Conservation (phyloP, 2,113 vertebrate genomes). For the Seriola quinqueradiata region DNA sequence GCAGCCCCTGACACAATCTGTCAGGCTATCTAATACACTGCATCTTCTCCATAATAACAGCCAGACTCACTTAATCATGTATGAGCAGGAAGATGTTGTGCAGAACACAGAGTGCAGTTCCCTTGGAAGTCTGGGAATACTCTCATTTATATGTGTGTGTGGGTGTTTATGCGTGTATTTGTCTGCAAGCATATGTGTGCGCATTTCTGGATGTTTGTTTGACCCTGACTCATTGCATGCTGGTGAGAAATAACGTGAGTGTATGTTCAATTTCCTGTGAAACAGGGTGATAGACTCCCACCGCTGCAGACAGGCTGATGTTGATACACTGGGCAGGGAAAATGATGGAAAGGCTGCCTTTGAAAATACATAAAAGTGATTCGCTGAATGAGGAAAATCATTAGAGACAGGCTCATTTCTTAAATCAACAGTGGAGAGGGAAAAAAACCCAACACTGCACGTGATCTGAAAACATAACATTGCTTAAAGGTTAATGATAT, state of each 20-base stretch:
- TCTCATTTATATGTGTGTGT: background rate
- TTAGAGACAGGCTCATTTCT: conserved; percentile 59
- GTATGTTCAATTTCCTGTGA: conserved; percentile 60
- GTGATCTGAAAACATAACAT: conserved; percentile 58
- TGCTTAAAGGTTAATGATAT: conserved; percentile 67
- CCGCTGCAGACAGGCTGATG: conserved; percentile 45
- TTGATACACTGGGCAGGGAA: conserved; percentile 42
- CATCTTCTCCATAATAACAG: conserved; percentile 70
- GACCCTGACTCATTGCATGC: conserved; percentile 37
- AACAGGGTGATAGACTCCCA: conserved; percentile 45
- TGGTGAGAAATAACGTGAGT: conserved; percentile 19
- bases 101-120: conserved; percentile 41
- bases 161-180: conserved; percentile 17
- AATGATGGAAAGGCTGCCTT: conserved; percentile 56
- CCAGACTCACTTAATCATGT: conserved; percentile 67
- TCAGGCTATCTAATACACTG: conserved; percentile 71
- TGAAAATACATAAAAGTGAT: conserved; percentile 66
- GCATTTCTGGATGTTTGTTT: conserved; percentile 23
- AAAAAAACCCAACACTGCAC: conserved; percentile 26
- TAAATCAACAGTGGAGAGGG: conserved; percentile 47
- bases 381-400: conserved; percentile 62
- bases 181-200: background rate
- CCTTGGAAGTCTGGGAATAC: conserved; percentile 27
- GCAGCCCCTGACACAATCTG: conserved; percentile 74
- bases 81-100: conserved; percentile 45